Conservation (phyloP, 1,140 invertebrate genomes). For the Caligus rogercresseyi region DNA sequence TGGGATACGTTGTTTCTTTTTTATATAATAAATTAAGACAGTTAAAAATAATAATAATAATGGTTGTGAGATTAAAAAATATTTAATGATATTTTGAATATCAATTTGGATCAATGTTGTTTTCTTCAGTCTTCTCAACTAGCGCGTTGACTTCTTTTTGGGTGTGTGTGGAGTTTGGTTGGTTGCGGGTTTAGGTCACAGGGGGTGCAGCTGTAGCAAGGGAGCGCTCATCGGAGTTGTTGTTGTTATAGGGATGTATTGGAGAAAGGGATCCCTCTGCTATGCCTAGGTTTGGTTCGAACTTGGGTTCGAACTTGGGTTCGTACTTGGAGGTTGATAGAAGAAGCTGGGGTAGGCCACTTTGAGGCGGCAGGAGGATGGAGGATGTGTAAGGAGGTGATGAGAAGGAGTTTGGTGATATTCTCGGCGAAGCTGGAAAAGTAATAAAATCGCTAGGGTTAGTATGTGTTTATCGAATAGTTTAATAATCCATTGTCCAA, state of each 20-base stretch:
- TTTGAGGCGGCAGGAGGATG: not conserved
- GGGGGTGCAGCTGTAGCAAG: not conserved
- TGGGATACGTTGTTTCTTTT: no score
- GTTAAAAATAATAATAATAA: not conserved
- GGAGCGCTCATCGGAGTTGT: not conserved
- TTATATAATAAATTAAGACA: not conserved
- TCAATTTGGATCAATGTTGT: not conserved
- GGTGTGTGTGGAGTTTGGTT: no score
- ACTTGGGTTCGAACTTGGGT: conserved; percentile 11
- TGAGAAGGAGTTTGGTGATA: conserved; percentile 7
- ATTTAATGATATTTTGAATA: not conserved
- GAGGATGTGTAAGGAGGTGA: not conserved
- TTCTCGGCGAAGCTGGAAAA: conserved; percentile 9
- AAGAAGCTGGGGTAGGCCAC: not conserved
- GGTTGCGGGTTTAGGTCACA: no score
- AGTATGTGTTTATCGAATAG: no score
- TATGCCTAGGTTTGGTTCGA: conserved; percentile 6
- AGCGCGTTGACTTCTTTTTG: not conserved
- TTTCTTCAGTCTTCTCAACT: not conserved
- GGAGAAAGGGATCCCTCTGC: not conserved
- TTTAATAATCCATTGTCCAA: no score
- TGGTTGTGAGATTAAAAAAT: no score
- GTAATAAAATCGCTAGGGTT: not conserved
- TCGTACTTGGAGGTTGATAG: not conserved
- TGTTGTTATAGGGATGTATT: not conserved